These are phyloP conservation scores for Erpobdella octoculata DNA, from an alignment of 2,888 invertebrate species.

Conservation along the genomic window DNA sequence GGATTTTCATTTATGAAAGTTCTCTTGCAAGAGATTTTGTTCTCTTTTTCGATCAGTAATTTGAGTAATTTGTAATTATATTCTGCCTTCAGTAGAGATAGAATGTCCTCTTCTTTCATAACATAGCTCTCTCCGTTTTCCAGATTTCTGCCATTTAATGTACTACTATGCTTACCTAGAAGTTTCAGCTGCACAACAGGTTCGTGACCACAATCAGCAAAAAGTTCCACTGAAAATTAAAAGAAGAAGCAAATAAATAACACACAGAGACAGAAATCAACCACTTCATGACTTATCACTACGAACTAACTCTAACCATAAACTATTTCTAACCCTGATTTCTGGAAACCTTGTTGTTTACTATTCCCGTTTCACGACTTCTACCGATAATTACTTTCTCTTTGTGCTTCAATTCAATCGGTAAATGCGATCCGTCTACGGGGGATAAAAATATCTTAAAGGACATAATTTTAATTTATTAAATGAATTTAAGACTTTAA, in stretches of 20 bases:
- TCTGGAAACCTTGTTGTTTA: neutral
- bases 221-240: neutral
- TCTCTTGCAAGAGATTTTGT: no score
- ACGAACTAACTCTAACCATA: neutral
- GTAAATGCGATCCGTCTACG: neutral
- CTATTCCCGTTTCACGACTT: neutral
- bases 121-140: neutral
- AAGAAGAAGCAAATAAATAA: neutral
- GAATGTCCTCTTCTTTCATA: neutral
- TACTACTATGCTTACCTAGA: neutral
- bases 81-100: neutral
- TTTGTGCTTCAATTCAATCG: neutral
- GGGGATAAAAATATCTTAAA: neutral
- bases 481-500: no score
- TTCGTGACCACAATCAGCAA: neutral
- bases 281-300: no score
- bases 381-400: neutral
- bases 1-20: no score
- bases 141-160: neutral
- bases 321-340: slow-evolving; percentile 9
- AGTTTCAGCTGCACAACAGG: neutral
- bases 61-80: neutral
- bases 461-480: no score
- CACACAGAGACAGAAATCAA: neutral
- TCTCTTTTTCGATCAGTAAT: no score